These are phyloP conservation scores for Echeneis naucrates DNA, from an alignment of 2,797 vertebrate species.

Conservation along the genomic window DNA sequence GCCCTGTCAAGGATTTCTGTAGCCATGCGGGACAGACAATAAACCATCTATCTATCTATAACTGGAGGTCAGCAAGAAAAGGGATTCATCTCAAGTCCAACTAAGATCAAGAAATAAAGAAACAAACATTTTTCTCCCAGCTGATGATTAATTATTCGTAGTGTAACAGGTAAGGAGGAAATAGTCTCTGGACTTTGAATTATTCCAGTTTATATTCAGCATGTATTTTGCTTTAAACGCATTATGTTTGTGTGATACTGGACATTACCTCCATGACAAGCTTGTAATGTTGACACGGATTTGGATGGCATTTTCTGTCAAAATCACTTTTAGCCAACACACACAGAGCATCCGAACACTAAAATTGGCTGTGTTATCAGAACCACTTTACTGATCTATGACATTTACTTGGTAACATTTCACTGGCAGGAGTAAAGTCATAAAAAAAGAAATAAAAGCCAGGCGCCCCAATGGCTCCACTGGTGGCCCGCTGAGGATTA, in stretches of 20 bases:
- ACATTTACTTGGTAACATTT: slow-evolving; percentile 38
- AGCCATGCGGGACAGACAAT: no score
- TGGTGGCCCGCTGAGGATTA: no score
- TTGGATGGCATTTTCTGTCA: slow-evolving; percentile 34
- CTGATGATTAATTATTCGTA: background rate
- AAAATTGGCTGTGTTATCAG: slow-evolving; percentile 14
- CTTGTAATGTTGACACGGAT: background rate
- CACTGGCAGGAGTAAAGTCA: slow-evolving; percentile 31
- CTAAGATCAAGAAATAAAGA: no score
- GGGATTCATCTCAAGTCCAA: no score
- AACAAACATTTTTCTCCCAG: background rate
- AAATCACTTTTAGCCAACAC: slow-evolving; percentile 33
- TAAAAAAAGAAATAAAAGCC: background rate
- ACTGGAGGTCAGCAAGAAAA: no score
- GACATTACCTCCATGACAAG: background rate
- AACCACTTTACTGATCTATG: slow-evolving; percentile 52
- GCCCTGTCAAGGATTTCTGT: no score
- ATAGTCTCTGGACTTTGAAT: background rate
- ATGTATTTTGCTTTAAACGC: background rate
- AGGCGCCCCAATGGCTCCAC: no score
- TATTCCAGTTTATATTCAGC: no score
- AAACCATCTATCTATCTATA: no score
- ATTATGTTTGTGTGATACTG: no score
- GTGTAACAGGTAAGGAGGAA: background rate
- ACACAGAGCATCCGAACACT: no score